These are phyloP conservation scores for Rhinichthys klamathensis DNA, from an alignment of 2,113 vertebrate genomes.

Conservation along the genomic window DNA sequence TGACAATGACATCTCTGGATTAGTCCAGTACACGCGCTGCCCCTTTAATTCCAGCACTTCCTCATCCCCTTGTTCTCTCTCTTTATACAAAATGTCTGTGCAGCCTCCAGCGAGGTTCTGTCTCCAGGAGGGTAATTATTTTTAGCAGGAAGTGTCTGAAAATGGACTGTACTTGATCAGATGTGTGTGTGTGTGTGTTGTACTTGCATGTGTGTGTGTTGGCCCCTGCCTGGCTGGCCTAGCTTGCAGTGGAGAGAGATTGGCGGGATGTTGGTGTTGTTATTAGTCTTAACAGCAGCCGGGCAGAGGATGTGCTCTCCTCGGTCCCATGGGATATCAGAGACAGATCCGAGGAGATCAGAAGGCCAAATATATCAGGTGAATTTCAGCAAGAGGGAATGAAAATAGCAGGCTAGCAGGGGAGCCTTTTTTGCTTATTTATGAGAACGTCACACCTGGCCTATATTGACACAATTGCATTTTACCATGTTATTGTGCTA, in stretches of 20 bases:
- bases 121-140: constrained; percentile 58
- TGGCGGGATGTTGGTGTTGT: constrained; percentile 32
- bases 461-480: not conserved
- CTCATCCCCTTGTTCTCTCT: constrained; percentile 30
- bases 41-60: constrained; percentile 40
- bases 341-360: constrained; percentile 27
- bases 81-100: constrained; percentile 36
- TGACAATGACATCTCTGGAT: not conserved
- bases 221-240: constrained; percentile 26
- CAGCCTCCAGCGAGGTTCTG: constrained; percentile 40
- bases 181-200: not conserved
- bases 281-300: constrained; percentile 40
- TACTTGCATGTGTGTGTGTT: not conserved
- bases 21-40: not conserved
- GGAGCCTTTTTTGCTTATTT: constrained; percentile 27
- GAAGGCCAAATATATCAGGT: constrained; percentile 31
- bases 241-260: constrained; percentile 41
- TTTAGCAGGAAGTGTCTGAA: constrained; percentile 49
- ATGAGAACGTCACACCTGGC: constrained; percentile 35
- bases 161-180: constrained; percentile 31
- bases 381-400: constrained; percentile 31
- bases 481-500: not conserved
- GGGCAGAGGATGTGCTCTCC: constrained; percentile 36
- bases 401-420: constrained; percentile 25
- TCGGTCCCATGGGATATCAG: constrained; percentile 14